These are phyloP conservation scores for Spheniscus humboldti DNA, from an alignment of 2,797 vertebrate species.

Conservation along the genomic window DNA sequence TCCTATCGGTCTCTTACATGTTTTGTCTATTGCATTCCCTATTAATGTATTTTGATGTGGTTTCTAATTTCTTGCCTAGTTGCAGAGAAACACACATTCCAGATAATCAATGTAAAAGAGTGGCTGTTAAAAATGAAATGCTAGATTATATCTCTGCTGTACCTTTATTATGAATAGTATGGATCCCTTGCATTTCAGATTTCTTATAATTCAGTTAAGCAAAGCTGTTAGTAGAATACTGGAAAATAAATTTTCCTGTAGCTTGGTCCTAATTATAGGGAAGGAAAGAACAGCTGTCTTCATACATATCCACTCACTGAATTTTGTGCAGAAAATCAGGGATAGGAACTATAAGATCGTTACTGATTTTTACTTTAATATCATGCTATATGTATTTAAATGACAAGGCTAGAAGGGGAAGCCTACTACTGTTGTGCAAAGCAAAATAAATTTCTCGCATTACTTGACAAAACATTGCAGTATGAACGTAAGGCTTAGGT, in stretches of 20 bases:
- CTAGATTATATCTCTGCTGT: not conserved
- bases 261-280: not conserved
- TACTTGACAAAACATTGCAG: not conserved
- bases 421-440: not conserved
- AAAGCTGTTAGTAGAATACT: not conserved
- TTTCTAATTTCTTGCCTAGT: not conserved
- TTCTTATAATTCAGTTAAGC: not conserved
- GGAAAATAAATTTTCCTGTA: not conserved
- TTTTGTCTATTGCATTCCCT: not conserved
- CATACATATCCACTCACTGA: not conserved
- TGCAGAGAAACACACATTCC: not conserved
- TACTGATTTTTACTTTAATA: not conserved
- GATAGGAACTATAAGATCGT: not conserved
- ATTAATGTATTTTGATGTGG: not conserved
- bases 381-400: not conserved
- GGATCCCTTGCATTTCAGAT: not conserved
- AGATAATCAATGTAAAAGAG: not conserved
- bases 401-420: not conserved
- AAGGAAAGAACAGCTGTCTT: not conserved
- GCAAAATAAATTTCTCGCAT: not conserved
- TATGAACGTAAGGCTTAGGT: not conserved
- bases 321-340: not conserved
- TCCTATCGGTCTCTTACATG: not conserved
- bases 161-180: not conserved
- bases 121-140: not conserved